Evolutionary conservation across 2,797 vertebrate species (phyloP), one percentile per base, ranked within the genome.

Genomic region (Dipus sagitta): DNA sequence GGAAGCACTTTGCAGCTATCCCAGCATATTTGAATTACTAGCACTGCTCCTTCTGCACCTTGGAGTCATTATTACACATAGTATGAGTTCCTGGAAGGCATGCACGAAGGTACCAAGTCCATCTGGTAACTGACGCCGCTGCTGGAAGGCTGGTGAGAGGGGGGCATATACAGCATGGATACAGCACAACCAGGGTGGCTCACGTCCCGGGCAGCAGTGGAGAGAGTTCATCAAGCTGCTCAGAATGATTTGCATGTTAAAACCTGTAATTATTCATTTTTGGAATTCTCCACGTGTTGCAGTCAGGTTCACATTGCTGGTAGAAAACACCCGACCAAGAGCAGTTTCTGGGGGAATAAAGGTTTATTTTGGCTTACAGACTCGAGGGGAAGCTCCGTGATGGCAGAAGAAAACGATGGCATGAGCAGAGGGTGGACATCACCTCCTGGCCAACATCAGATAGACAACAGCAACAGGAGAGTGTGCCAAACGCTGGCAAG

Each of bases 261-360:
- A 93, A 77, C 30, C 18, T 84, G 42, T 85, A 30, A 76, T 64
- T 88, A 64, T 88, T 82, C 83, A 23, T 30, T 77, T 89, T 54
- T 93, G 17, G 75, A 79, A 65, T 85, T 90, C 70, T 58, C 42
- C 38, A 32, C 9, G 6, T 47, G 47, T 47, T 47, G 47, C 47
- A 47, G 47, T 47, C 47, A 47, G 47, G 47, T 47, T 47, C 47
- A 11, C 47, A 47, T 47, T 47, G 47, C 9, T 47, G 47, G 47
- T 7, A 47, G 47, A 47, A 47, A 47, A 47, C 47, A 47, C 6
- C 47, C 47, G 11, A 47, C 47, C 47, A 10, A 47, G 47, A 47
- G 47, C 47, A 47, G 47, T 11, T 47, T 47, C 8, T 47, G 11
- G 47, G 47, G 47, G 47, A 47, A 47, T 9, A 47, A 47, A 11